Evolutionary conservation across 2,888 invertebrate genomes (phyloP), one percentile per base, ranked within the genome.

Genomic region (Drosophila lacicola): DNA sequence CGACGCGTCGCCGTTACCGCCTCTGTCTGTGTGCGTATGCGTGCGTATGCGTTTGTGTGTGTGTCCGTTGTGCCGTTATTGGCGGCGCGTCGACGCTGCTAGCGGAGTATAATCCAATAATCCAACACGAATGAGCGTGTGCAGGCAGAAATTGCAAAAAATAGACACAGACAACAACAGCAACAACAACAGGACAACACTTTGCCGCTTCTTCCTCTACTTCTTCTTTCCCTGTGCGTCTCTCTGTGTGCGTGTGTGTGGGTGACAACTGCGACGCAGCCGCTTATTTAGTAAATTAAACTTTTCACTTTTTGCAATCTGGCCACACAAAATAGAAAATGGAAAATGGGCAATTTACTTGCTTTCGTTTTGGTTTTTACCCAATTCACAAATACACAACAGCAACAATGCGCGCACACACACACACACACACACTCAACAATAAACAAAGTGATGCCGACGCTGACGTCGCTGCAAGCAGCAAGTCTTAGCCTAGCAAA

Each of bases 71-170:
- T 72, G 63, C 77, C 80, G 78, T 77, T 78, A 72, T 77, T 77
- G 72, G 77, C 79, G 86, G 69, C 81, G 89, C 69, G 65, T 65
- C 79, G 70, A 34, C 51, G 42, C 46, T 47, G 64, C 49, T 65
- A 29, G 50, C 68, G 70, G 46, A 75, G 88, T 88, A 82, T 85
- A 85, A 85, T 90, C 87, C 85, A 88, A 88, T 88, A 85, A 85
- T 85, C 90, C 87, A 85, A 89, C 82, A 82, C 85, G 88, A 89
- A 85, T 72, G 74, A 80, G 86, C 90, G 83, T 89, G 88, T 77
- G 77, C 76, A 85, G 74, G 83, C 80, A 75, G 73, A 80, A 83
- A 80, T 80, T 78, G 80, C 78, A 87, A 88, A 88, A 82, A 88
- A 83, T 83, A 89, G 82, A 81, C 82, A 71, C 68, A 76, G 69